Base-by-base conservation (phyloP, 2,888 invertebrate species). In the Colletes collaris region DNA sequence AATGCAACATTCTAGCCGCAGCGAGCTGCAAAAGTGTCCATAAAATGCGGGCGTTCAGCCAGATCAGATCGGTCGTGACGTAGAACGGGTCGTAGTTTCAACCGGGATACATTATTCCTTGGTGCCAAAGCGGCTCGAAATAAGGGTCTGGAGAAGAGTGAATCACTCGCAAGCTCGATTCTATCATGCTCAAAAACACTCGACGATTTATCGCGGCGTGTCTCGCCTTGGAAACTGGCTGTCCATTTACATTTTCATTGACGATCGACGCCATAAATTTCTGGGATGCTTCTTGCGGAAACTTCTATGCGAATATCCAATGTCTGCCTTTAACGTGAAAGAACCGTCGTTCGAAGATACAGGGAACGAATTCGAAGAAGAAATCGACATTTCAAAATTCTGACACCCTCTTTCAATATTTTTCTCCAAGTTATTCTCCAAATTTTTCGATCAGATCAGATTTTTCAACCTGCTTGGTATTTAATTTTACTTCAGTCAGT, bases 21-120 rank as follows among this genome's bases (percentile, higher is more conserved):
- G 67, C 13, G 46, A 58, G 67, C 82, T 68, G 73, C 82, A 62
- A 76, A 81, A 80, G 72, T 76, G 80, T 82, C 72, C 74, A 79
- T 84, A 81, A 83, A 84, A 76, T 66, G 70, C 78, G 82, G 80
- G 83, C 80, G 77, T 73, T 82, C 75, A 40, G 84, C 83, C 83
- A 84, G 81, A 81, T 81, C 77, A 55, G 83, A 78, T 83, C 76
- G 69, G 52, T 35, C 63, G 58, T 78, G 76, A 83, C 77, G 83
- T 60, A 69, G 76, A 81, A 80, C 80, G 78, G 67, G 66, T 64
- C 62, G 62, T 64, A 74, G 76, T 70, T 76, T 67, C 74, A 53
- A 79, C 56, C 69, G 65, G 56, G 78, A 81, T 82, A 79, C 83
- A 82, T 83, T 79, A 82, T 79, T 79, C 19, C 76, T 70, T 55